Percentiles rank a stretch among this genome's conserved stretches.
Conservation (phyloP, 2,888 invertebrate species). For the Diabrotica balteata region DNA sequence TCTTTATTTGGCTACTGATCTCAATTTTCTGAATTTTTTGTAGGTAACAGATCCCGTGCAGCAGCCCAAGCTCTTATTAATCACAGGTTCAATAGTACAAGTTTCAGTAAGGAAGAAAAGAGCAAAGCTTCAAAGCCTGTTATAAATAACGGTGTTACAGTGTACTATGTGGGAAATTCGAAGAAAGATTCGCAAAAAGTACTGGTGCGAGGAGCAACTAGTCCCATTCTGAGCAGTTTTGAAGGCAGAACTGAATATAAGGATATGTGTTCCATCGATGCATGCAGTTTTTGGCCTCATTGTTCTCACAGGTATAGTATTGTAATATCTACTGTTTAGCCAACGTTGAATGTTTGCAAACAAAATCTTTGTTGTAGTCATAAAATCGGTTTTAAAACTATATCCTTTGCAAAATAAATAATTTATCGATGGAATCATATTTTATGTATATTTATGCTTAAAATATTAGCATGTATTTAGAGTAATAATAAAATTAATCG, state of each 20-base stretch:
- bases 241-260: slow-evolving; percentile 36
- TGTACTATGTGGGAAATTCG: slow-evolving; percentile 54
- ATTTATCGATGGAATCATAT: not conserved
- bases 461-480: no score
- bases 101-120: slow-evolving; percentile 44
- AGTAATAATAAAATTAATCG: no score
- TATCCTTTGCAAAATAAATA: not conserved
- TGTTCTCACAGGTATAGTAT: slow-evolving; percentile 59
- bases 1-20: no score
- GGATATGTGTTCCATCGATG: slow-evolving; percentile 63
- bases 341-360: no score
- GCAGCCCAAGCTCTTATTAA: slow-evolving; percentile 62
- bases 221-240: slow-evolving; percentile 55
- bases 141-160: slow-evolving; percentile 53
- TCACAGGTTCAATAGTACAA: slow-evolving; percentile 50
- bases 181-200: slow-evolving; percentile 57
- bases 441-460: not conserved
- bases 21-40: not conserved
- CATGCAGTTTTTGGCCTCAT: slow-evolving; percentile 71
- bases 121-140: slow-evolving; percentile 49
- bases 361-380: no score
- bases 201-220: slow-evolving; percentile 62
- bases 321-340: no score
- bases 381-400: no score
- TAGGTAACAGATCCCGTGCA: slow-evolving; percentile 61